These are phyloP conservation scores for Drosophila kambysellisi DNA, from an alignment of 2,888 invertebrate species.

Conservation along the genomic window DNA sequence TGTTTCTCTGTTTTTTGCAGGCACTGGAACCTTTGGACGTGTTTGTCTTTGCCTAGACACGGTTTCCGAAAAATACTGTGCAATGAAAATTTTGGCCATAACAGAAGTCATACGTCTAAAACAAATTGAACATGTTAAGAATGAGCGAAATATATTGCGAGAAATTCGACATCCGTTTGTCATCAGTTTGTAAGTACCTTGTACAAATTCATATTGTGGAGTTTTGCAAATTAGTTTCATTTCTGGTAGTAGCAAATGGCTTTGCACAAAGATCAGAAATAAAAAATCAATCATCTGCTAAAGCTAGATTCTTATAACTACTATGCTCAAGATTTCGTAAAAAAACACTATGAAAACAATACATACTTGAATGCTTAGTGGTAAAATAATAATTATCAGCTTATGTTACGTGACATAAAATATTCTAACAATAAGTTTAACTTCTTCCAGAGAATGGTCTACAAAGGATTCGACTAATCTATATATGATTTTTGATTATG, in stretches of 20 bases:
- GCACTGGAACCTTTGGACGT: conserved; percentile 98
- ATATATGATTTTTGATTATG: conserved; percentile 99
- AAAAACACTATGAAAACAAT: neutral
- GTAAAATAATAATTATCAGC: neutral
- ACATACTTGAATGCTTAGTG: neutral
- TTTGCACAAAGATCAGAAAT: neutral
- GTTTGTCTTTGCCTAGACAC: conserved; percentile 96
- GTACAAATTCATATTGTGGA: neutral
- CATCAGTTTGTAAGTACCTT: conserved; percentile 92
- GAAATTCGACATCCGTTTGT: conserved; percentile 98
- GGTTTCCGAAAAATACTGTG: conserved; percentile 92
- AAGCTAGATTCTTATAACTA: neutral
- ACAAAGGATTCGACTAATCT: conserved; percentile 95
- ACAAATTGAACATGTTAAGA: conserved; percentile 98
- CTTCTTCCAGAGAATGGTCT: conserved; percentile 92
- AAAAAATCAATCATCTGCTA: no score
- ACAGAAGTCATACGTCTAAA: conserved; percentile 96
- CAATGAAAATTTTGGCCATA: conserved; percentile 97
- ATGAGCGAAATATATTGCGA: conserved; percentile 96
- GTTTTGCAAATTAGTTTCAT: neutral
- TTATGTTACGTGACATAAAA: neutral
- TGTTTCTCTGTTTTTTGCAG: conserved; percentile 86
- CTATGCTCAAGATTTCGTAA: neutral
- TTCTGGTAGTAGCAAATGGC: neutral
- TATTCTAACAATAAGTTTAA: neutral